A percentile compares a stretch with the other conserved stretches of the same genome.
These are phyloP conservation scores for Cliona cf. orientalis DNA, from an alignment of 37 sponge, comb jelly and placozoan species.

Conservation along the genomic window DNA sequence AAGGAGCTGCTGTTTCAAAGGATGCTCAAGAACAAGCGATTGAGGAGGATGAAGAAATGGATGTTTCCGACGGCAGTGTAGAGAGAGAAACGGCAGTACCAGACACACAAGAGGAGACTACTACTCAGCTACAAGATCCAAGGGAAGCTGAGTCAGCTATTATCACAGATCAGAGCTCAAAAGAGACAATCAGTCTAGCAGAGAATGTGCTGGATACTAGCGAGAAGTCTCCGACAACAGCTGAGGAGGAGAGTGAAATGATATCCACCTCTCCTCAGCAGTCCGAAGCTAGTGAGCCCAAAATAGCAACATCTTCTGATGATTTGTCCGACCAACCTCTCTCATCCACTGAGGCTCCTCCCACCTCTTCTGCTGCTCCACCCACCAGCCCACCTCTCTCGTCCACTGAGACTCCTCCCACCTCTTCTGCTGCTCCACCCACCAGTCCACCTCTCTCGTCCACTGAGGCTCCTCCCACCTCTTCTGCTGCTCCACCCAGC, in stretches of 20 bases:
- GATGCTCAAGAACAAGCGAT: neutral
- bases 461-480: neutral
- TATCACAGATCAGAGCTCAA: neutral
- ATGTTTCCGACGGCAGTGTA: neutral
- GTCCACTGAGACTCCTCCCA: neutral
- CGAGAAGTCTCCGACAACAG: too few relatives aligned
- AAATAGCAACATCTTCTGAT: neutral
- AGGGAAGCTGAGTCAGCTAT: neutral
- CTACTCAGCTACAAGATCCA: neutral
- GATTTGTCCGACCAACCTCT: neutral
- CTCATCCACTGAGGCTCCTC: neutral
- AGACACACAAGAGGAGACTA: neutral
- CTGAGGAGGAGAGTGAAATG: too few relatives aligned
- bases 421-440: neutral
- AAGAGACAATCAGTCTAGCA: neutral
- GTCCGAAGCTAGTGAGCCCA: too few relatives aligned
- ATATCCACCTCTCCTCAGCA: too few relatives aligned
- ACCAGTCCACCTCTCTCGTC: neutral
- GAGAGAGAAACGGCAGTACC: neutral
- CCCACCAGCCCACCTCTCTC: neutral
- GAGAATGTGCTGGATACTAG: too few relatives aligned
- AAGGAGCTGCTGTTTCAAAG: neutral
- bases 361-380: neutral
- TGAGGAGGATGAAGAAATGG: neutral
- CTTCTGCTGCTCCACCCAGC: neutral